Base-by-base conservation (phyloP, 1,140 invertebrate genomes). In the Oncopodura yosiiana region DNA sequence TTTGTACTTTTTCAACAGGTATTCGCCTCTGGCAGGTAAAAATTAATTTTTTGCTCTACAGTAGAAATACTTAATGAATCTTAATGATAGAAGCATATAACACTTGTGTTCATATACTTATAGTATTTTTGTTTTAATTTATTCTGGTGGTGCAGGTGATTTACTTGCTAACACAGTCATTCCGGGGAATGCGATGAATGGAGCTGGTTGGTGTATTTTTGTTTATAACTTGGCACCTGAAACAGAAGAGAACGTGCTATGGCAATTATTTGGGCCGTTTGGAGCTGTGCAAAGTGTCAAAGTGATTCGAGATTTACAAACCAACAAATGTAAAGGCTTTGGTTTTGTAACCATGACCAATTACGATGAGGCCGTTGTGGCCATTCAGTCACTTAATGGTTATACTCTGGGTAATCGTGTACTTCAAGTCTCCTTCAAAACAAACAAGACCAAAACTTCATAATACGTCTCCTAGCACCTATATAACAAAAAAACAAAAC, bases 331-430 rank as follows among this genome's bases (percentile, higher is more conserved):
- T 80, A 98, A 97, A 75, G 95, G 95, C 64, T 98, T 96, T 72
- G 95, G 93, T n/a, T 97, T 98, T 73, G 94, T 99, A 54, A 97
- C 93, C 49, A 99, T 99, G 95, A 96, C 92, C 66, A 96, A 97
- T 73, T 98, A 98, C 75, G 94, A 98, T 71, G 94, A 98, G 70
- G 93, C 94, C 12, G 82, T 95, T 23, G 85, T 94, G 56, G 94
- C 95, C 49, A 98, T 99, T 66, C 91, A 94, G 72, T 92, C 89
- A 58, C 79, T 99, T 53, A 98, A 99, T 74, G 94, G 94, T 46
- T 97, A 95, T 75, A 93, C 90, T 59, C 79, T 99, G 62, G 93
- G 92, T 66, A 96, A 95, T 75, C 81, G 94, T 49, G 90, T 96
- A 58, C 81, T 99, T 66, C 94, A 99, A 79, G 94, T 99, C 68